Base-by-base conservation (phyloP, 2,113 vertebrate species). In the Xiphophorus hellerii region DNA sequence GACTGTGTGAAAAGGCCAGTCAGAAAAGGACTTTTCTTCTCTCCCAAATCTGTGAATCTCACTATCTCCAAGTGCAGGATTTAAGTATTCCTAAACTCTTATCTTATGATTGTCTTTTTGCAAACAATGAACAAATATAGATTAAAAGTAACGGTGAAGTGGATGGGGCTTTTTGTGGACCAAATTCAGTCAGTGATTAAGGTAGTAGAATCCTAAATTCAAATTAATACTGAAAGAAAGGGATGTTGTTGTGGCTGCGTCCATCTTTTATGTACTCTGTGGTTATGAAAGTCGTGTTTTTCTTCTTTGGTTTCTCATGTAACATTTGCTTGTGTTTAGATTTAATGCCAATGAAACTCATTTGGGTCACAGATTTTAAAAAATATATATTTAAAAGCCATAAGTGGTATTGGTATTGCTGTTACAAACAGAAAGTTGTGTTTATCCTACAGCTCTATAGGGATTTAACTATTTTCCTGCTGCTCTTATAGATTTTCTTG, bases 371-470 rank as follows among this genome's bases (percentile, higher is more conserved):
- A 20, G 13, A 31, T 62, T 14, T 14, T 0, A 4, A 42, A 42
- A 42, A 44, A 20, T 22, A 54, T 9, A 28, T 20, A 30, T 80
- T 74, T 75, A 67, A 84, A 84, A 83, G 81, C 68, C 76, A 80
- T 73, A 71, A 17, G 15, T 30, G 17, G 42, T 29, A 74, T 48
- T 66, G 31, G 28, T 68, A 35, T 68, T 48, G 17, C 7, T 9
- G 25, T 54, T 20, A 30, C 4, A 33, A 64, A 64, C 15, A 30
- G 17, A 48, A 7, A 9, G 7, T n/a, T 58, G 5, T n/a, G 22
- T 58, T 25, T 5, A 25, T 22, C 37, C 28, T 85, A 73, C 73
- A 82, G 63, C 73, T 81, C 1, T 76, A 37, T 48, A 75, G 4
- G 48, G 28, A 17, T 48, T 48, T 48, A 48, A 17, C 15, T 35